Base-by-base conservation (phyloP, 2,797 vertebrate genomes). In the Tadarida brasiliensis region DNA sequence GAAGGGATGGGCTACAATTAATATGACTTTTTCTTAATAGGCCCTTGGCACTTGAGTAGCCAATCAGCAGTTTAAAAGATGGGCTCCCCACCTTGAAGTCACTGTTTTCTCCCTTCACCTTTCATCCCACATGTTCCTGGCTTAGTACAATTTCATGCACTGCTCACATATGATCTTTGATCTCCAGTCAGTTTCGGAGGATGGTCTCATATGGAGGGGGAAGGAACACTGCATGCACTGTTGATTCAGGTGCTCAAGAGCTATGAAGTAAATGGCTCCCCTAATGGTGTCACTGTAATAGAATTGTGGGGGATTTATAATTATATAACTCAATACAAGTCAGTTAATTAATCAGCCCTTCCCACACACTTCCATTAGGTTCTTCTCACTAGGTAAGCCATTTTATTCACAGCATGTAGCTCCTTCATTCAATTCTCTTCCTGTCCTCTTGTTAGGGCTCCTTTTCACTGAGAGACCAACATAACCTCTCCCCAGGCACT, bases 321-420 rank as follows among this genome's bases (percentile, higher is more conserved):
- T 97, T 97, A 94, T 87, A 96, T 73, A 84, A 67, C 93, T 97
- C 35, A 71, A 82, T 90, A 96, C 76, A 97, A 95, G 95, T 94
- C 84, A 94, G 87, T 96, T 97, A 96, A 97, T 97, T 97, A 97
- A 97, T 95, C 94, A 94, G 87, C 56, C 85, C 94, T 96, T 96
- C 84, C 94, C 95, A 97, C 94, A 93, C 77, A 96, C 81, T 96
- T 92, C 92, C 90, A 94, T 95, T 95, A 96, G 76, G 35, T 85
- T 95, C 65, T 33, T 97, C 94, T 96, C 96, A 93, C 85, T 95
- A 59, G 92, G 92, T 82, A 97, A 73, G 81, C 76, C 67, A 94
- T 93, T 97, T 96, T 82, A 94, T 35, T 90, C 89, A n/a, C 94
- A 97, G 96, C 92, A 44, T 88, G 93, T 19, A 90, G 28, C 85